Percentiles rank a stretch among this genome's conserved stretches.
Conservation (phyloP, 2,888 invertebrate genomes). For the Mythimna albipuncta region DNA sequence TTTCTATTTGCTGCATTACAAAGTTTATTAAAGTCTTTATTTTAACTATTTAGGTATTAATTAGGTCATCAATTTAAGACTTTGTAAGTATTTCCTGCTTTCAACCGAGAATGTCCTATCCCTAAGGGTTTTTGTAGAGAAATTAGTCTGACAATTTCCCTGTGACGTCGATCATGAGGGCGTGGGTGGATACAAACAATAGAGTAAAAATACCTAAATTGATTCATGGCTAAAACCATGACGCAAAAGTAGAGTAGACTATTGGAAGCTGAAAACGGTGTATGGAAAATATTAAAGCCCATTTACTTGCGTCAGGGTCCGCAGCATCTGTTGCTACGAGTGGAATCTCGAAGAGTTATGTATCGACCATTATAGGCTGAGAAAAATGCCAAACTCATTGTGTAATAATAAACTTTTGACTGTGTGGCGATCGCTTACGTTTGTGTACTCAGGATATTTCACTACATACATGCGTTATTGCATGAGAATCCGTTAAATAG, state of each 20-base stretch:
- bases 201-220: conserved; percentile 47
- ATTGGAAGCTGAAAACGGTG: conserved; percentile 23
- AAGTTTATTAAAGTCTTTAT: not conserved
- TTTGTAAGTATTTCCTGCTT: conserved; percentile 26
- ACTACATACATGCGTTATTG: conserved; percentile 16
- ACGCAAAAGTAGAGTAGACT: conserved; percentile 38
- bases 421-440: not conserved
- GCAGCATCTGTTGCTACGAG: conserved; percentile 31
- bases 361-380: conserved; percentile 11
- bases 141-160: conserved; percentile 43
- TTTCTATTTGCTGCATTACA: not conserved
- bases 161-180: conserved; percentile 54
- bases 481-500: conserved; percentile 23
- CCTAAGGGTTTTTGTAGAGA: conserved; percentile 37
- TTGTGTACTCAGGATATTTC: conserved; percentile 6
- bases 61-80: not conserved
- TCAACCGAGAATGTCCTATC: conserved; percentile 1
- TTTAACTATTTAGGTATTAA: not conserved
- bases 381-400: conserved; percentile 14
- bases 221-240: conserved; percentile 55
- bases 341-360: conserved; percentile 16
- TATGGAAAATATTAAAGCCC: conserved; percentile 27
- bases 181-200: conserved; percentile 42
- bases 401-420: conserved; percentile 13
- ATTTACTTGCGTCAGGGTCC: conserved; percentile 40